Conservation (phyloP, 1,140 invertebrate species). For the Mesaphorura yosii region DNA sequence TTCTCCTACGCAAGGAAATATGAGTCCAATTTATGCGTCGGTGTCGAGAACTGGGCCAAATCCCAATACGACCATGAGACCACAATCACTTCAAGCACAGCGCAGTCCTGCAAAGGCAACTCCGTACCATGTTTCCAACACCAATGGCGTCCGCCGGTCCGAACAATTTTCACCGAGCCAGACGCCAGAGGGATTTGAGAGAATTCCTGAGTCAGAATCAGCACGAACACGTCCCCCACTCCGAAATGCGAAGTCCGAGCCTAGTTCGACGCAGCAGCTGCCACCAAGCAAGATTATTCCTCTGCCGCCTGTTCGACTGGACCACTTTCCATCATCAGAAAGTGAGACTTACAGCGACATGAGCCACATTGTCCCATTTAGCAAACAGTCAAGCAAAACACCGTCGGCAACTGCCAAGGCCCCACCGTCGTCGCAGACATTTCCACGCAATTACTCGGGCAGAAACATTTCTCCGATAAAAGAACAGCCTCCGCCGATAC, state of each 20-base stretch:
- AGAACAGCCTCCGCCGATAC: background rate
- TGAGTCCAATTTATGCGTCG: constrained; percentile 26
- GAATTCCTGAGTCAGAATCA: background rate
- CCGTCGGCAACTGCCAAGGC: background rate
- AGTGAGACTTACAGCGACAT: constrained; percentile 27
- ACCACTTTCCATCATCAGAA: constrained; percentile 25
- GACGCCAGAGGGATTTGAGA: background rate
- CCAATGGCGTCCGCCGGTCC: background rate
- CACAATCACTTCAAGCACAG: background rate
- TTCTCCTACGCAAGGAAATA: too few relatives aligned
- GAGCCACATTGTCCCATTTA: constrained; percentile 2
- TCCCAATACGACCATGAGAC: background rate
- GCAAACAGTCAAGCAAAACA: background rate
- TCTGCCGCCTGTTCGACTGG: constrained; percentile 10
- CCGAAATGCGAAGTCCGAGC: too few relatives aligned
- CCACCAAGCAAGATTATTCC: background rate
- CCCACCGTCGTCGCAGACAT: constrained; percentile 16
- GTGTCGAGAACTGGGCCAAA: constrained; percentile 13
- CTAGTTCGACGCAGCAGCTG: background rate
- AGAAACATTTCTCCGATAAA: background rate
- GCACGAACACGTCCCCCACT: too few relatives aligned
- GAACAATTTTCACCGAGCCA: background rate
- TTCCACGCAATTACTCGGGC: background rate
- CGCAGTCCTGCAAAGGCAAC: too few relatives aligned
- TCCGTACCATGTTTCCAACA: too few relatives aligned